Conservation (phyloP, 2,797 vertebrate genomes). For the Parauchenoglanis ngamensis region DNA sequence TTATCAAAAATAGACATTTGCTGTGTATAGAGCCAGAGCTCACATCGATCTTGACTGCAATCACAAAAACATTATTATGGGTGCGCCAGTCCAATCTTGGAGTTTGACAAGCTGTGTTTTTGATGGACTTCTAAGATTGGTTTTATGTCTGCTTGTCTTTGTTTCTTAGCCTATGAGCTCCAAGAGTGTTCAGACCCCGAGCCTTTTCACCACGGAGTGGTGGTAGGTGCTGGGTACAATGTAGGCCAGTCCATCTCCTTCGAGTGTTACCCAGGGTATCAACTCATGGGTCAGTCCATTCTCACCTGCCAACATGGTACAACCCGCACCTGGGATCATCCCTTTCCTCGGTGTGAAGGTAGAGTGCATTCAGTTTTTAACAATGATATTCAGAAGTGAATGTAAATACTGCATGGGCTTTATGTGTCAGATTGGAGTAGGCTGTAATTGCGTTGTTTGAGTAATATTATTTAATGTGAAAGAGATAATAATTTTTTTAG, state of each 20-base stretch:
- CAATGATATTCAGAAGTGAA: not conserved
- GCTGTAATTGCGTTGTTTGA: not conserved
- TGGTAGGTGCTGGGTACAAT: slow-evolving; percentile 92
- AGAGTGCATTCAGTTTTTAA: slow-evolving; percentile 54
- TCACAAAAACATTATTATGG: slow-evolving; percentile 48
- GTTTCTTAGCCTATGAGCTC: slow-evolving; percentile 78
- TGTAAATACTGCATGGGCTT: not conserved
- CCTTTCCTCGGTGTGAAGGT: slow-evolving; percentile 96
- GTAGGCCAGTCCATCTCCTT: slow-evolving; percentile 98
- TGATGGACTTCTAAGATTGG: slow-evolving; percentile 40
- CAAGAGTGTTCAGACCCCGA: slow-evolving; percentile 96
- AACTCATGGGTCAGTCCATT: slow-evolving; percentile 87
- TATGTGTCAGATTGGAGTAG: not conserved
- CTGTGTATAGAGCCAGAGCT: slow-evolving; percentile 10
- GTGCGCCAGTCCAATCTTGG: slow-evolving; percentile 20
- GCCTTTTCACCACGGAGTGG: slow-evolving; percentile 89
- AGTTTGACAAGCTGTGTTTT: slow-evolving; percentile 32
- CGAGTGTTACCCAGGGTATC: slow-evolving; percentile 92
- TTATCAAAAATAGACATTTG: slow-evolving; percentile 37
- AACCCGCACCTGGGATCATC: slow-evolving; percentile 95
- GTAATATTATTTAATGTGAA: not conserved
- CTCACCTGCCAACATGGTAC: slow-evolving; percentile 95
- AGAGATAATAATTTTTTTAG: not conserved
- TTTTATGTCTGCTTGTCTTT: slow-evolving; percentile 35
- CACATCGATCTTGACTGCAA: slow-evolving; percentile 36